These are phyloP conservation scores for Tenodera sinensis DNA, from an alignment of 2,888 invertebrate species.

Conservation along the genomic window DNA sequence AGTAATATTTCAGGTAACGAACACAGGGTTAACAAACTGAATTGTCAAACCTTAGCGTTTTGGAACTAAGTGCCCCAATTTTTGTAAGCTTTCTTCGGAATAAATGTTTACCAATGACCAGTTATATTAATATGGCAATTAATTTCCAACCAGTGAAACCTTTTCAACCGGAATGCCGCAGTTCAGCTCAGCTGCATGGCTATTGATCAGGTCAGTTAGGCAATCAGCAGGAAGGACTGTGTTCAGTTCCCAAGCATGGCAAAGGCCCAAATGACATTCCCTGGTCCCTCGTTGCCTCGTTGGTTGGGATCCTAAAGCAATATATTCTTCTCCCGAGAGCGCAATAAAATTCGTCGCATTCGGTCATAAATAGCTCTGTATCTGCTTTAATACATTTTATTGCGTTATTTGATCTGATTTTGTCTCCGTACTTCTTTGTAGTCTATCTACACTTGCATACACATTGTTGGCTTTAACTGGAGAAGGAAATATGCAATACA, in stretches of 20 bases:
- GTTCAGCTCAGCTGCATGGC: too few species aligned
- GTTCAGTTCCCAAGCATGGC: background rate
- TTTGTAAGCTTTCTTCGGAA: too few species aligned
- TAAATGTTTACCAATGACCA: too few species aligned
- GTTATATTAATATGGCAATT: too few species aligned
- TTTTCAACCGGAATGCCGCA: too few species aligned
- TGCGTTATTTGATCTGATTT: background rate
- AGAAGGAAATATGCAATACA: background rate
- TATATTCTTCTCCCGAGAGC: background rate
- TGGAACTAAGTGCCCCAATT: too few species aligned
- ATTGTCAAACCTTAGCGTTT: too few species aligned
- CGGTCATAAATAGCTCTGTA: background rate
- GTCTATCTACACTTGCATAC: background rate
- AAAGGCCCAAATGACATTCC: background rate
- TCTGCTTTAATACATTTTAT: background rate
- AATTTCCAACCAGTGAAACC: too few species aligned
- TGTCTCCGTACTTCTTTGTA: background rate
- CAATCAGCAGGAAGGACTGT: background rate
- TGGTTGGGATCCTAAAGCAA: background rate
- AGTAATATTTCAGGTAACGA: too few species aligned
- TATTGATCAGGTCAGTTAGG: background rate
- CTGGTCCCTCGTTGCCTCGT: background rate
- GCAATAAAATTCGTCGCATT: background rate
- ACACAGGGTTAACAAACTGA: too few species aligned
- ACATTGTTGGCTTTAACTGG: background rate